These are phyloP conservation scores for Lasius platythorax DNA, from an alignment of 2,888 invertebrate species.

Conservation along the genomic window DNA sequence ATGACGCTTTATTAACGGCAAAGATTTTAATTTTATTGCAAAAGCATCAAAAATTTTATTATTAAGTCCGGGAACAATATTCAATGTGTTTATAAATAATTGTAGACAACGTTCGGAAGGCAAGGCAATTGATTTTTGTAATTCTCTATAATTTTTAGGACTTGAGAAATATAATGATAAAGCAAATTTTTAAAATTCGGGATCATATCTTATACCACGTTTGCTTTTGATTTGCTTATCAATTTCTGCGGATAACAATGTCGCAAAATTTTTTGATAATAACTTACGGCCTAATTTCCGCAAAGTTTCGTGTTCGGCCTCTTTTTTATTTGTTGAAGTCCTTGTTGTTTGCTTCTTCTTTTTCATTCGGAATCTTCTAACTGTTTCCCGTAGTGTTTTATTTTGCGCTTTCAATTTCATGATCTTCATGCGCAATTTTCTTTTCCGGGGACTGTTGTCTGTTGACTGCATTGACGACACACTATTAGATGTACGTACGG, in stretches of 20 bases:
- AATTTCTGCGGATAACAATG: not conserved
- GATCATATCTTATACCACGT: not conserved
- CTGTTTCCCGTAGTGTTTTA: not conserved
- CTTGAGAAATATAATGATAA: not conserved
- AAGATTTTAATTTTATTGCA: not conserved
- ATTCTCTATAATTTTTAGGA: not conserved
- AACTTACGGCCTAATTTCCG: not conserved
- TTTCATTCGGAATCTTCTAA: not conserved
- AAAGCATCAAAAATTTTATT: not conserved
- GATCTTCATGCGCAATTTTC: not conserved
- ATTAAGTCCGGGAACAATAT: not conserved
- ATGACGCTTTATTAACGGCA: not conserved
- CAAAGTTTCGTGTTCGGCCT: not conserved
- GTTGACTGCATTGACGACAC: no score
- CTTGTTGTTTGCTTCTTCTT: not conserved
- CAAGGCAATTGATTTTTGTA: not conserved
- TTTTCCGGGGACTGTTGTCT: no score
- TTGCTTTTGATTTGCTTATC: not conserved
- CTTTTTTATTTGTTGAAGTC: not conserved
- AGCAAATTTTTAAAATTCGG: not conserved
- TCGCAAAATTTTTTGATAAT: not conserved
- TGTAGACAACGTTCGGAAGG: not conserved
- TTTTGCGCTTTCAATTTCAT: not conserved
- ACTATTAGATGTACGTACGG: no score
- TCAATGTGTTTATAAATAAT: not conserved